phyloP scores from a whole-genome alignment of 2,888 invertebrate species.

The Pomacea canaliculata region DNA sequence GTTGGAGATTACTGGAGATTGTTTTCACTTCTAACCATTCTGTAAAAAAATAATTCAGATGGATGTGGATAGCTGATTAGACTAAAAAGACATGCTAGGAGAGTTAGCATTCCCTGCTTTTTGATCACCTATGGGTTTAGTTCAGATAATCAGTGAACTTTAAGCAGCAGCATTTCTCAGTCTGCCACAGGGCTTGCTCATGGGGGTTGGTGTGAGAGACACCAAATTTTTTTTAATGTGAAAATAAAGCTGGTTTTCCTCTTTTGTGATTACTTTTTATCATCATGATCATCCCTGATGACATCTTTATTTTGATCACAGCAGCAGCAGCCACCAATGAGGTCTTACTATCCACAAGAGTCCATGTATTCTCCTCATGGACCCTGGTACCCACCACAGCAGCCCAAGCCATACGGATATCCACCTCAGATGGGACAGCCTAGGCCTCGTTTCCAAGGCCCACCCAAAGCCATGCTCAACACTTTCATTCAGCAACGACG shows the following conservation, averaged over 20 bases:
- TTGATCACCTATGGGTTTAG: too few relatives aligned
- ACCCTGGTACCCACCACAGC: slow-evolving; percentile 46
- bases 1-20: too few relatives aligned
- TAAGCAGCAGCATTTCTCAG: too few relatives aligned
- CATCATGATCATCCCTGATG: background rate
- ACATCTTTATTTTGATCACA: slow-evolving; percentile 1
- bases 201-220: too few relatives aligned
- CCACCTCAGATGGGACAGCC: slow-evolving; percentile 12
- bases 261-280: background rate
- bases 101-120: too few relatives aligned
- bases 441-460: background rate
- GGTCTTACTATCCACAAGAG: slow-evolving; percentile 39
- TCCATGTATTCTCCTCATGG: slow-evolving; percentile 45
- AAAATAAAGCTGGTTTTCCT: background rate
- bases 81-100: too few relatives aligned
- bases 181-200: too few relatives aligned
- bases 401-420: slow-evolving; percentile 32
- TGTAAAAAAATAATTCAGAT: too few relatives aligned
- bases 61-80: too few relatives aligned
- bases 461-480: slow-evolving; percentile 23
- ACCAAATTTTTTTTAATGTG: too few relatives aligned
- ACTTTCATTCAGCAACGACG: slow-evolving; percentile 23
- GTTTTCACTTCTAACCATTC: too few relatives aligned
- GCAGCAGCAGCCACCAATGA: slow-evolving; percentile 36
- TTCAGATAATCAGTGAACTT: too few relatives aligned